Evolutionary conservation across 1,140 invertebrate genomes (phyloP).

Genomic region (Reticulitermes speratus): DNA sequence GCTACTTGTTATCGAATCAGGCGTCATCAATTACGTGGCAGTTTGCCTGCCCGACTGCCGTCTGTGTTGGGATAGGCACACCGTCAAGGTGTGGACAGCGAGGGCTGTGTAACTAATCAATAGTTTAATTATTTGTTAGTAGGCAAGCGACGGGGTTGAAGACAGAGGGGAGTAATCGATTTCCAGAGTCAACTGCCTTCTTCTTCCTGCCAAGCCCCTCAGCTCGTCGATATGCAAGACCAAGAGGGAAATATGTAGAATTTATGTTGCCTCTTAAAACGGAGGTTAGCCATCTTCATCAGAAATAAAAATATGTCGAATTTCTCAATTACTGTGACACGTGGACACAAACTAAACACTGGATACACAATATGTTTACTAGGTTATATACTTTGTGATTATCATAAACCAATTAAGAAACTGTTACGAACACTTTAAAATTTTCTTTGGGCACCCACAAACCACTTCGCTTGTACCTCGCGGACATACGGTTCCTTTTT

Average conservation of each 20-base stretch:
- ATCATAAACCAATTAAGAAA: too few relatives aligned
- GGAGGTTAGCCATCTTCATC: too few relatives aligned
- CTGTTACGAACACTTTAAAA: too few relatives aligned
- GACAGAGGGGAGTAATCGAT: background rate
- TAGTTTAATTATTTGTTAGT: background rate
- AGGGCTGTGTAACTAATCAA: slow-evolving; percentile 4
- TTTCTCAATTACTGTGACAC: too few relatives aligned
- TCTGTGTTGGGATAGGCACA: background rate
- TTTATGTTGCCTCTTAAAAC: too few relatives aligned
- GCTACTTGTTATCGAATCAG: background rate
- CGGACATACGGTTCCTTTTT: too few relatives aligned
- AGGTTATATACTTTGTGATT: too few relatives aligned
- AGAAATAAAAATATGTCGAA: too few relatives aligned
- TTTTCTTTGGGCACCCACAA: too few relatives aligned
- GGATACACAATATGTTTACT: too few relatives aligned
- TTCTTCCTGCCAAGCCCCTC: background rate
- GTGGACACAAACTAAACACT: too few relatives aligned
- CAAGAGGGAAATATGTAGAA: background rate
- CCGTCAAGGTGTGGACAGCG: background rate
- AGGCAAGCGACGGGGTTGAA: background rate
- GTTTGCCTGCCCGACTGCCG: background rate
- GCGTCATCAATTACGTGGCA: background rate
- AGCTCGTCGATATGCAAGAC: background rate
- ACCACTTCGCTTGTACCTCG: too few relatives aligned
- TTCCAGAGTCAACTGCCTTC: background rate